Evolutionary conservation across 37 sponge, comb jelly and placozoan species (phyloP).

Genomic region (Beroe ovata): DNA sequence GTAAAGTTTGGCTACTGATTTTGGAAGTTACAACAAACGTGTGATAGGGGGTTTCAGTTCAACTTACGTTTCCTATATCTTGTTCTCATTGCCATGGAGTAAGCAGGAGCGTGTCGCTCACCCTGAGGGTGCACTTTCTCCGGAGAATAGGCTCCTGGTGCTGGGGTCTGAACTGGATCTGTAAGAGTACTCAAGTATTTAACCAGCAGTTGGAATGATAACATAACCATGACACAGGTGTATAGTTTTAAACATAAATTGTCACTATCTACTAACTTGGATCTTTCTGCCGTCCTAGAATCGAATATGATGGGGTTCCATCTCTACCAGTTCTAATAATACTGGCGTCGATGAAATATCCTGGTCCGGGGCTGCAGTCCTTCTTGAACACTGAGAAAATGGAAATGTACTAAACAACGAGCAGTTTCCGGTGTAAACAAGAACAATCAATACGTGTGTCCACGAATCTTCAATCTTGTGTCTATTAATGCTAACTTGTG

Average conservation of each 20-base stretch:
- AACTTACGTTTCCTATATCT: slow-evolving; percentile 84
- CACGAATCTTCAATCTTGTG: no score
- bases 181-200: not conserved
- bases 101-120: slow-evolving; percentile 87
- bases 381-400: slow-evolving; percentile 82
- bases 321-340: slow-evolving; percentile 79
- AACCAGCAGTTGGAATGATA: no score
- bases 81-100: slow-evolving; percentile 85
- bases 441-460: no score
- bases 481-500: slow-evolving; percentile 77
- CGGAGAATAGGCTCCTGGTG: slow-evolving; percentile 82
- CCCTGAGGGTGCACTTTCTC: slow-evolving; percentile 86
- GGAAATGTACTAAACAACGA: no score
- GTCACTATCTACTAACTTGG: slow-evolving; percentile 85
- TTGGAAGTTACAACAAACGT: no score
- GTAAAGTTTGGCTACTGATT: no score
- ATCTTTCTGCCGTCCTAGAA: slow-evolving; percentile 82
- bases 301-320: slow-evolving; percentile 84
- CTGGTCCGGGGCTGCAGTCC: slow-evolving; percentile 85
- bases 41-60: no score
- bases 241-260: no score
- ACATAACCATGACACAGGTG: no score
- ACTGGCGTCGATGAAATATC: slow-evolving; percentile 81
- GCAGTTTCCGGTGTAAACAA: no score
- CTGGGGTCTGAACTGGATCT: slow-evolving; percentile 90